Evolutionary conservation across 2,888 invertebrate genomes (phyloP), one percentile per base, ranked within the genome.

Genomic region (Drosophila niveifrons): DNA sequence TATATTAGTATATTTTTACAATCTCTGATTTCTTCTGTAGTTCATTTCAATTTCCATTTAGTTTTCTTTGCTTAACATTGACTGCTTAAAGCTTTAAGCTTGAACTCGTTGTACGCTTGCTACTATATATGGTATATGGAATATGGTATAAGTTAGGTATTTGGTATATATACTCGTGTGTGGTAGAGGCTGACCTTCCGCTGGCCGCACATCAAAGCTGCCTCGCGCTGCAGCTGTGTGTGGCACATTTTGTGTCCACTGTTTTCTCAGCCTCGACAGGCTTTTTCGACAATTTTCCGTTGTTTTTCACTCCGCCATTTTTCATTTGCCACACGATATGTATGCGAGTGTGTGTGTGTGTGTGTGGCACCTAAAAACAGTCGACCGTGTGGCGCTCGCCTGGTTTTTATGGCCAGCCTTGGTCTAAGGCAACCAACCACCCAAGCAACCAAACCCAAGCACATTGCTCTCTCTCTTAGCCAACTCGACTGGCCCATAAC

Each of bases 301-400:
- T 69, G 64, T 76, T 72, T 82, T 73, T 59, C 79, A 72, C 72
- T 58, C 83, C 83, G 83, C 83, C 83, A 83, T 88, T 83, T 88
- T 88, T 88, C 89, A 88, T 82, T 75, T 69, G 68, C 28, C 34
- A 29, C 15, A 34, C 34, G 34, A 9, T 28, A 2, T 31, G n/a
- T 46, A 55, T 47, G 53, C 56, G 48, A 44, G 43, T 57, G 41
- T 44, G 44, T 58, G 64, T 55, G 57, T 59, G 59, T 56, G 44
- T 69, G 64, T 62, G 66, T 59, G 77, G 83, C 89, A 83, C 87
- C 83, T 88, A 83, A 88, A 86, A 86, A 86, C 83, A 88, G 86
- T 73, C 80, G 80, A 61, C 79, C 79, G 70, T 84, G 80, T 88
- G 85, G 88, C 88, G 78, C 72, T 75, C 46, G 82, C 72, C 72